Conservation (phyloP, 2,797 vertebrate genomes). For the Coregonus ussuriensis region DNA sequence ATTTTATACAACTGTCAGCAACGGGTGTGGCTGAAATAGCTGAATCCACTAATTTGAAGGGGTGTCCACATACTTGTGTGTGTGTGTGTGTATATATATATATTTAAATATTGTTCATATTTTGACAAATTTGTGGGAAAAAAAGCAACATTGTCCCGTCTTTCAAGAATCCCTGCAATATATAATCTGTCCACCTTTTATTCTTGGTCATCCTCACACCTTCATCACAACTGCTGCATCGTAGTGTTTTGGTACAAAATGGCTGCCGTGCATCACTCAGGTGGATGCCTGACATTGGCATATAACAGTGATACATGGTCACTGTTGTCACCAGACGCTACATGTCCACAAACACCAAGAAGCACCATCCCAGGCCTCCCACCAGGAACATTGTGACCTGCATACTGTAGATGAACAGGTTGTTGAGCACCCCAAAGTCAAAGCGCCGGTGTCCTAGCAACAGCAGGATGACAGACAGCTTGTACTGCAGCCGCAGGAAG, state of each 20-base stretch:
- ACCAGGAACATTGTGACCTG: slow-evolving; percentile 97
- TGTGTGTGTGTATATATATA: too few species aligned
- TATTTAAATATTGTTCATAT: too few species aligned
- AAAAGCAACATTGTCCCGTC: too few species aligned
- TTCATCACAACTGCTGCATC: neutral
- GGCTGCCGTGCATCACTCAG: neutral
- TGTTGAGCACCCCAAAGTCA: slow-evolving; percentile 91
- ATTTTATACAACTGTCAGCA: too few species aligned
- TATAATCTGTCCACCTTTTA: neutral
- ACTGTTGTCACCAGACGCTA: slow-evolving; percentile 58
- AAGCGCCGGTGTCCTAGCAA: slow-evolving; percentile 89
- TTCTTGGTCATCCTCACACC: neutral
- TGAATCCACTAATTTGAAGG: too few species aligned
- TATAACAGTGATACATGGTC: neutral
- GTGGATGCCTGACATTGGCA: neutral
- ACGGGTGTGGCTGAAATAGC: too few species aligned
- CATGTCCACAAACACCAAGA: slow-evolving; percentile 99
- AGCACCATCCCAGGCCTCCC: slow-evolving; percentile 96
- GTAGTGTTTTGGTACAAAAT: neutral
- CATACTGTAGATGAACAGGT: slow-evolving; percentile 94
- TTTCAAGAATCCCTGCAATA: too few species aligned
- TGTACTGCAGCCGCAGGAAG: slow-evolving; percentile 94
- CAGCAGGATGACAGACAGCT: slow-evolving; percentile 92
- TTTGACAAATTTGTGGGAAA: too few species aligned
- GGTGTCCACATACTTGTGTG: too few species aligned